These are phyloP conservation scores for Serinus canaria DNA, from an alignment of 2,113 vertebrate genomes.

Conservation along the genomic window DNA sequence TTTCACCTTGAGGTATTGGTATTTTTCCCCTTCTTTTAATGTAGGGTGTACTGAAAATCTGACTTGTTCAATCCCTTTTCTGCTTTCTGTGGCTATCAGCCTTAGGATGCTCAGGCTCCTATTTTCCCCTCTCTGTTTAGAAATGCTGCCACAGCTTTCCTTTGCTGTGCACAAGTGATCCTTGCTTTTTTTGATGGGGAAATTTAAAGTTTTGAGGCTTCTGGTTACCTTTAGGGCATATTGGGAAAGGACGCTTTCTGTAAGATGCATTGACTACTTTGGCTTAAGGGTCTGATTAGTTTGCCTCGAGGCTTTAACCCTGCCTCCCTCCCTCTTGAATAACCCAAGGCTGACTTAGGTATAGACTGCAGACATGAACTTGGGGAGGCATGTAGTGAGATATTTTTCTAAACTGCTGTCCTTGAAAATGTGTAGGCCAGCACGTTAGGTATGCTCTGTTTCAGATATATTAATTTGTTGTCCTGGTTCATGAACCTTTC, in stretches of 20 bases:
- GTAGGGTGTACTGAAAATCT: background rate
- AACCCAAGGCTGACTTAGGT: background rate
- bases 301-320: background rate
- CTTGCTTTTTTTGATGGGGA: background rate
- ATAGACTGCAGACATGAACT: background rate
- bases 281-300: background rate
- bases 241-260: background rate
- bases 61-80: background rate
- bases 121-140: background rate
- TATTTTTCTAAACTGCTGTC: background rate
- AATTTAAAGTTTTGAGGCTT: background rate
- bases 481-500: background rate
- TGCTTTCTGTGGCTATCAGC: background rate
- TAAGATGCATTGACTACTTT: background rate
- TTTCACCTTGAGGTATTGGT: background rate
- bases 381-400: background rate
- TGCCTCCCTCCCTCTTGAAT: accelerated
- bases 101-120: background rate
- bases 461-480: background rate
- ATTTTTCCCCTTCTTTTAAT: background rate
- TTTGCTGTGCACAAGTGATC: background rate
- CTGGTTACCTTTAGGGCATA: background rate
- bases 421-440: background rate
- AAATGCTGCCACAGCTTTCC: background rate
- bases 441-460: background rate